phyloP scores from a whole-genome alignment of 2,888 invertebrate species.

The Leptothorax acervorum region DNA sequence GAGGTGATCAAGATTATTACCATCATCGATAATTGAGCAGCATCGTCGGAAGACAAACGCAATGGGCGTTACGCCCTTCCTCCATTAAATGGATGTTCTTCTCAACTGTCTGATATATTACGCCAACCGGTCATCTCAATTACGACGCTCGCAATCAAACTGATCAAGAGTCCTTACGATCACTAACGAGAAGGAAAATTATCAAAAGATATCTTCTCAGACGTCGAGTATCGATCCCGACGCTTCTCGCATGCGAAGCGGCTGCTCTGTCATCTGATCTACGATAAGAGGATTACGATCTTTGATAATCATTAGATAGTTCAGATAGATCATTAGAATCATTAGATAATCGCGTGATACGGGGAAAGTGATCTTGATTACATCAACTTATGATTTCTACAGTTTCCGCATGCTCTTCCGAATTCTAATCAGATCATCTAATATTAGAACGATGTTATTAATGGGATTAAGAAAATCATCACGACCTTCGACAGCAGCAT shows the following conservation, averaged over 20 bases:
- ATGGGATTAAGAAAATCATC: not conserved
- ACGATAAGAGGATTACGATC: not conserved
- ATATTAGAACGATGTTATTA: conserved; percentile 1
- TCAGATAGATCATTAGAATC: not conserved
- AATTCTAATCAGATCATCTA: not conserved
- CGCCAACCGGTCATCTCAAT: not conserved
- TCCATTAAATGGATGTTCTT: conserved; percentile 15
- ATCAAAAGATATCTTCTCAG: conserved; percentile 62
- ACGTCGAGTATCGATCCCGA: conserved; percentile 78
- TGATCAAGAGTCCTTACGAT: not conserved
- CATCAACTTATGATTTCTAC: not conserved
- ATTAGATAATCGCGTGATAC: not conserved
- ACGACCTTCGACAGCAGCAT: not conserved
- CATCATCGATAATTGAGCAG: conserved; percentile 13
- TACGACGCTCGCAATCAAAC: not conserved
- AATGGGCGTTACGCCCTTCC: not conserved
- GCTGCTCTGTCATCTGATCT: conserved; percentile 75
- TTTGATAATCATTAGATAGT: not conserved
- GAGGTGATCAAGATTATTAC: conserved; percentile 11
- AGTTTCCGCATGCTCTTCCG: not conserved
- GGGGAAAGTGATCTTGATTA: not conserved
- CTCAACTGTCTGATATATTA: not conserved
- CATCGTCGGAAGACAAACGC: not conserved
- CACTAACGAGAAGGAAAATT: not conserved
- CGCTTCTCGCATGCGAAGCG: conserved; percentile 78